Percentiles rank a stretch among this genome's conserved stretches.
phyloP scores from a whole-genome alignment of 2,113 vertebrate species.

The Chinchilla lanigera region DNA sequence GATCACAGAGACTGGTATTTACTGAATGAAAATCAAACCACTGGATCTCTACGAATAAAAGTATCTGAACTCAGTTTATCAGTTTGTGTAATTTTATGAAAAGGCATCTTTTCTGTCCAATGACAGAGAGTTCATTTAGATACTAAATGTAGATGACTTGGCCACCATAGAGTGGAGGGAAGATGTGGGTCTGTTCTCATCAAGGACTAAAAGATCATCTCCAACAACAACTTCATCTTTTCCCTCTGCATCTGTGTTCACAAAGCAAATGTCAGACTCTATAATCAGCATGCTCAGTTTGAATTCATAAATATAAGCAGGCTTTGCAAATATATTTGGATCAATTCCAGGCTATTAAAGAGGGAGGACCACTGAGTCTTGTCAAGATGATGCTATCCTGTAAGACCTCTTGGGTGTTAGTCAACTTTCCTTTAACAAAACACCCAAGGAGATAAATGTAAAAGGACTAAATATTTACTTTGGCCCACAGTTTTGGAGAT shows the following conservation, averaged over 20 bases:
- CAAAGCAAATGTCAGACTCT: neutral
- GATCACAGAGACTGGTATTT: neutral
- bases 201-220: neutral
- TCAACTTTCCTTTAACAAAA: neutral
- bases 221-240: neutral
- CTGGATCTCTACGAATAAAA: neutral
- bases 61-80: neutral
- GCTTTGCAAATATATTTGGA: neutral
- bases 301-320: neutral
- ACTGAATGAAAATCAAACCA: neutral
- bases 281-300: neutral
- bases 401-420: neutral
- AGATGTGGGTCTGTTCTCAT: neutral
- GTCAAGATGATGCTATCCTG: neutral
- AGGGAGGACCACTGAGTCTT: neutral
- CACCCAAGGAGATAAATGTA: neutral
- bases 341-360: neutral
- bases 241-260: neutral
- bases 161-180: neutral
- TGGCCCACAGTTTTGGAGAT: neutral
- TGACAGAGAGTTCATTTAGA: neutral
- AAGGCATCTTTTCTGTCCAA: neutral
- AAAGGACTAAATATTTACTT: neutral
- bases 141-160: neutral
- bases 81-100: neutral